Evolutionary conservation across 2,113 vertebrate species (phyloP).

Genomic region (Leucosticte australis): DNA sequence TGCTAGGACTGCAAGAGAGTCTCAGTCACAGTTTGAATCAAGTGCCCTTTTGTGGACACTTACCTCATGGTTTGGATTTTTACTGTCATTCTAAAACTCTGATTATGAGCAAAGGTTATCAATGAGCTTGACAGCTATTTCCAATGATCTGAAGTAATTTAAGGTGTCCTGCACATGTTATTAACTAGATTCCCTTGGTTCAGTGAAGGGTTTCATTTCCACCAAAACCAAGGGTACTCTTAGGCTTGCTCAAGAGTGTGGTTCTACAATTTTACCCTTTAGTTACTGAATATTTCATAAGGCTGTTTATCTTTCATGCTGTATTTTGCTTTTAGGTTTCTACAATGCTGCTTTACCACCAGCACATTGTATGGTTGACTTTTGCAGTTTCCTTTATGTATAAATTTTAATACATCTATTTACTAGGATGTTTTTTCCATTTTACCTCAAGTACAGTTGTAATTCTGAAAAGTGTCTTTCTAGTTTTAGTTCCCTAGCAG

Average conservation of each 20-base stretch:
- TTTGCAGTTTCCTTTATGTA: neutral
- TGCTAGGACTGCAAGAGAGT: neutral
- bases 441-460: neutral
- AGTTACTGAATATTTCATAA: neutral
- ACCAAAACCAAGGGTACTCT: neutral
- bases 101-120: neutral
- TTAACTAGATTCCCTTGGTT: neutral
- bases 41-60: neutral
- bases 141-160: neutral
- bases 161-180: neutral
- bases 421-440: neutral
- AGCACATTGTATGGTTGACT: neutral
- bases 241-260: neutral
- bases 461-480: neutral
- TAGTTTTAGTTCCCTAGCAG: neutral
- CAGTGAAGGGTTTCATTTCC: neutral
- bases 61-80: neutral
- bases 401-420: neutral
- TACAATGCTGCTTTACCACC: neutral
- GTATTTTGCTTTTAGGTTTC: neutral
- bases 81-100: neutral
- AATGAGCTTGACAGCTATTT: neutral
- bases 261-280: neutral
- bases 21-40: neutral
- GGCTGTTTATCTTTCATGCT: neutral